Evolutionary conservation across 2,888 invertebrate genomes (phyloP).

Genomic region (Therioaphis trifolii): DNA sequence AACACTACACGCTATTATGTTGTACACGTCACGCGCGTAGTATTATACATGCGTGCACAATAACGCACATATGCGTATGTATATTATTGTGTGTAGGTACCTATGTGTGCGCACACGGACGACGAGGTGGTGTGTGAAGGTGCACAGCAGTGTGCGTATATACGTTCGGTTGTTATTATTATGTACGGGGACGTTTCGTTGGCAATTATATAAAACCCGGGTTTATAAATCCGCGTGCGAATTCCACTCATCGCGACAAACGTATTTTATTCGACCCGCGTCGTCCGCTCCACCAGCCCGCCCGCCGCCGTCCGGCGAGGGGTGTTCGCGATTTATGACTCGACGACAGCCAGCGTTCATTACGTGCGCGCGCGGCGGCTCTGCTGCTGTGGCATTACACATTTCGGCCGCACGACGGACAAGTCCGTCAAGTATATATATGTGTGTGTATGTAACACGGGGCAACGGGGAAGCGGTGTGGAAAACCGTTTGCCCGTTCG

Average conservation of each 20-base stretch:
- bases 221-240: not conserved
- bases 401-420: constrained; percentile 8
- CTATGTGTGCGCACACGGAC: not conserved
- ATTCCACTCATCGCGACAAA: constrained; percentile 8
- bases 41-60: no score
- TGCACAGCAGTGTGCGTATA: not conserved
- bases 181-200: not conserved
- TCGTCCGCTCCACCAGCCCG: no score
- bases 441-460: no score
- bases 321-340: not conserved
- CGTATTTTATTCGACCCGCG: not conserved
- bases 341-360: not conserved
- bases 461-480: no score
- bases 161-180: not conserved
- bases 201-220: constrained; percentile 4
- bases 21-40: no score
- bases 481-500: no score
- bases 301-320: not conserved
- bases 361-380: not conserved
- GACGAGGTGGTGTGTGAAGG: no score
- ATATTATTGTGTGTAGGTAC: no score
- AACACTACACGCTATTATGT: not conserved
- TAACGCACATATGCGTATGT: no score
- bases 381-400: no score
- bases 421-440: not conserved